Evolutionary conservation across 2,888 invertebrate genomes (phyloP).

Genomic region (Leptopterna dolabrata): DNA sequence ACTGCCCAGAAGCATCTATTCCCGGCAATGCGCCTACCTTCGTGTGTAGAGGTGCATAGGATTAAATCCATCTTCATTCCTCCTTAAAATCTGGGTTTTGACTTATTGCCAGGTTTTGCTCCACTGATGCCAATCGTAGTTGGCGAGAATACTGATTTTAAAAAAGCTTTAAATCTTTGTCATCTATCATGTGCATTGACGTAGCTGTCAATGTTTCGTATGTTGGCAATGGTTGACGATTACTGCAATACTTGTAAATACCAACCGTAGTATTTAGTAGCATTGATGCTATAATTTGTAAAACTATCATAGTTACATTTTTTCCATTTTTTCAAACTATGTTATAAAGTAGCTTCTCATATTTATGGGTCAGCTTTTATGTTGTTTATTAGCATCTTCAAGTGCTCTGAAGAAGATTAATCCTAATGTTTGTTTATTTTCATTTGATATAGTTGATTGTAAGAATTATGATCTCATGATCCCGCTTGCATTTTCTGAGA

Average conservation of each 20-base stretch:
- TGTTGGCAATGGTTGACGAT: not conserved
- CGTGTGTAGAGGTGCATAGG: too few species aligned
- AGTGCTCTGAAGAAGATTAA: not conserved
- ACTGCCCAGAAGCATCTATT: too few species aligned
- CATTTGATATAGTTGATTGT: not conserved
- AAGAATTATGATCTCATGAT: conserved; percentile 5
- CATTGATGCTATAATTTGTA: not conserved
- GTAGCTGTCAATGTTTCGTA: not conserved
- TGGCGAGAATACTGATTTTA: too few species aligned
- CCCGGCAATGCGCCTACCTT: too few species aligned
- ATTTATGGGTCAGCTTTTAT: not conserved
- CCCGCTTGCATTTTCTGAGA: not conserved
- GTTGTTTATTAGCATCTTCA: not conserved
- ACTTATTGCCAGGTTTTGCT: too few species aligned
- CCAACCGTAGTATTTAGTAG: not conserved
- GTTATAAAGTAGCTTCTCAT: not conserved
- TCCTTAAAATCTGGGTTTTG: too few species aligned
- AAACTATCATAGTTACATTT: not conserved
- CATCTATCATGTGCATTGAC: not conserved
- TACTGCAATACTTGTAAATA: not conserved
- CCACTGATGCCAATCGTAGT: too few species aligned
- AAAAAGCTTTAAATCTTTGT: not conserved
- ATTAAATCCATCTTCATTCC: too few species aligned
- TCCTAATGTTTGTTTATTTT: not conserved
- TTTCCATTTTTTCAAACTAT: not conserved